These are phyloP conservation scores for Australoheros facetus DNA, from an alignment of 2,797 vertebrate species.

Conservation along the genomic window DNA sequence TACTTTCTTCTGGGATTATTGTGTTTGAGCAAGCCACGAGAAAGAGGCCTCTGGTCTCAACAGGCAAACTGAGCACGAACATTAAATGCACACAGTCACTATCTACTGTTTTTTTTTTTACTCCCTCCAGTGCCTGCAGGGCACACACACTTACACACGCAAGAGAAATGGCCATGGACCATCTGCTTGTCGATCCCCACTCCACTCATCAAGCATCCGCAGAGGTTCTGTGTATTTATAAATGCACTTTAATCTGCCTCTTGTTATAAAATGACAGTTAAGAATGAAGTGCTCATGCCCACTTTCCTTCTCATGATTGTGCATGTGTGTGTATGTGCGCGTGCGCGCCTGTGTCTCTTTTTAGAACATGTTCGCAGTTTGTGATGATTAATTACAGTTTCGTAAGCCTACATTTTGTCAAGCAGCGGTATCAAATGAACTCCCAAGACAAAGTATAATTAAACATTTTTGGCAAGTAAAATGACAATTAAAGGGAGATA, in stretches of 20 bases:
- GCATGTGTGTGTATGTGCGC: too few species aligned
- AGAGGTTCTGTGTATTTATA: slow-evolving; percentile 31
- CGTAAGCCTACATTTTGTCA: slow-evolving; percentile 36
- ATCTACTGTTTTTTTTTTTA: background rate
- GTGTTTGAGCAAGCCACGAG: slow-evolving; percentile 37
- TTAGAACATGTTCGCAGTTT: slow-evolving; percentile 24
- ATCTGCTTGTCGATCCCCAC: slow-evolving; percentile 12
- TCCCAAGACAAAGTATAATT: slow-evolving; percentile 52
- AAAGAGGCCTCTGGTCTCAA: slow-evolving; percentile 33
- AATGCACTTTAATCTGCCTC: background rate
- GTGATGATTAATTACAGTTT: slow-evolving; percentile 58
- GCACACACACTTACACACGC: background rate
- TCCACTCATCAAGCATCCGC: slow-evolving; percentile 17
- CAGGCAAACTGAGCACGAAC: slow-evolving; percentile 12
- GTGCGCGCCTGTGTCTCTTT: background rate
- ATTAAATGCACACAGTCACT: background rate
- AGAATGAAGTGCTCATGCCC: slow-evolving; percentile 18
- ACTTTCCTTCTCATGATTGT: slow-evolving; percentile 10
- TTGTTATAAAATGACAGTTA: slow-evolving; percentile 21
- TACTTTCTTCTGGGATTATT: slow-evolving; percentile 14
- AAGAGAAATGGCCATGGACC: background rate
- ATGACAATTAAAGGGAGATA: slow-evolving; percentile 61
- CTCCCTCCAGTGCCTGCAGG: background rate
- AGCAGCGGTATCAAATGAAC: slow-evolving; percentile 10
- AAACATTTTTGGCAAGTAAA: slow-evolving; percentile 52